A percentile compares a stretch with the other conserved stretches of the same genome.
These are phyloP conservation scores for Syndactyla subalaris DNA, from an alignment of 2,797 vertebrate genomes.

Conservation along the genomic window DNA sequence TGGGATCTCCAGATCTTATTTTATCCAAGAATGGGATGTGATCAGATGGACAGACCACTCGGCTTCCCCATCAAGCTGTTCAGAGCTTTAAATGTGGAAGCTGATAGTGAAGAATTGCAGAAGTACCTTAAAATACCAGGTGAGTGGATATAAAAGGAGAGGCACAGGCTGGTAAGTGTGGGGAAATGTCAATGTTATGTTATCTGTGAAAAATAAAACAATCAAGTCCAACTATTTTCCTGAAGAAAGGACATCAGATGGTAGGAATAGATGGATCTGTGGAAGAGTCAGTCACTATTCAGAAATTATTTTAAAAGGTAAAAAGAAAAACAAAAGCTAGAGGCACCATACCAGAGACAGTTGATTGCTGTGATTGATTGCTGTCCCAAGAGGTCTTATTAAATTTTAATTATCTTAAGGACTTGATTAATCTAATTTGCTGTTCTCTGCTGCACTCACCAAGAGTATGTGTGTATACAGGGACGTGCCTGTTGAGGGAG, in stretches of 20 bases:
- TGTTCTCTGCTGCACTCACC: neutral
- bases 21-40: neutral
- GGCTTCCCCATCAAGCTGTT: neutral
- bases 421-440: neutral
- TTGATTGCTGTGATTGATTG: neutral
- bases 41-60: neutral
- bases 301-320: neutral
- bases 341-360: accelerated
- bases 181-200: neutral
- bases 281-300: neutral
- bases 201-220: neutral
- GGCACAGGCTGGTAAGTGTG: neutral
- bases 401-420: neutral
- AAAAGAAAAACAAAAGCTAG: neutral
- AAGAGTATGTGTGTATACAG: neutral
- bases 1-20: neutral
- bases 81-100: neutral
- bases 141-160: neutral
- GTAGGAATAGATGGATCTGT: neutral
- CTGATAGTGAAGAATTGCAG: neutral
- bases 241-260: neutral
- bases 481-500: neutral
- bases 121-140: neutral
- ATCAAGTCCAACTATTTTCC: neutral
- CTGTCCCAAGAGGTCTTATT: neutral